Evolutionary conservation across 2,113 vertebrate genomes (phyloP), one percentile per base, ranked within the genome.

Genomic region (Hystrix brachyura): DNA sequence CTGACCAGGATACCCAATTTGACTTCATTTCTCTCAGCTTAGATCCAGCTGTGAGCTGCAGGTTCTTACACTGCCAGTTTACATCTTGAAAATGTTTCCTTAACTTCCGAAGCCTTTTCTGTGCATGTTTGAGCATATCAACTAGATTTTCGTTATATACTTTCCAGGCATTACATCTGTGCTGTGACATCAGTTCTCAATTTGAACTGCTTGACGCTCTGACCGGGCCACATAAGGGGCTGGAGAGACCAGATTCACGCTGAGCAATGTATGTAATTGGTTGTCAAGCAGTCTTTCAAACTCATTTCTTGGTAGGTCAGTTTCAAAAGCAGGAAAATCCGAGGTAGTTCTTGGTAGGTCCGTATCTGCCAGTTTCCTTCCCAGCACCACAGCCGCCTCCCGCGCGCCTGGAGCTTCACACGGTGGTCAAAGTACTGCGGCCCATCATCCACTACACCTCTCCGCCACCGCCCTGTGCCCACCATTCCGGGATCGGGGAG

Each of bases 1-100:
- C 99, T 99, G 96, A 99, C 99, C 64, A 99, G 99, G 43, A 99
- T 27, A 99, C 99, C 99, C 15, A 21, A n/a, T 38, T n/a, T n/a
- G 67, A 71, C n/a, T 65, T 13, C 29, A 21, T 38, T 71, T 38
- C 67, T 71, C n/a, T 38, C 67, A 38, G 11, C 38, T 38, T 38
- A 71, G n/a, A 71, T 38, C 67, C 67, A 71, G 67, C 67, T 71
- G n/a, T 71, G 18, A 71, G n/a, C 9, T 38, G 18, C 67, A 71
- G 19, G n/a, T 38, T 71, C 67, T 71, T 71, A 7, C 3, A 7
- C 67, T 21, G n/a, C 34, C 34, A 71, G 67, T 71, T 71, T 71
- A 71, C n/a, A 71, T n/a, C n/a, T n/a, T 38, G 67, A 71, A 71
- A 10, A 71, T 71, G 21, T 71, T 38, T 38, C 67, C 38, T 38